These are phyloP conservation scores for Toxostoma redivivum DNA, from an alignment of 2,113 vertebrate species.

Conservation along the genomic window DNA sequence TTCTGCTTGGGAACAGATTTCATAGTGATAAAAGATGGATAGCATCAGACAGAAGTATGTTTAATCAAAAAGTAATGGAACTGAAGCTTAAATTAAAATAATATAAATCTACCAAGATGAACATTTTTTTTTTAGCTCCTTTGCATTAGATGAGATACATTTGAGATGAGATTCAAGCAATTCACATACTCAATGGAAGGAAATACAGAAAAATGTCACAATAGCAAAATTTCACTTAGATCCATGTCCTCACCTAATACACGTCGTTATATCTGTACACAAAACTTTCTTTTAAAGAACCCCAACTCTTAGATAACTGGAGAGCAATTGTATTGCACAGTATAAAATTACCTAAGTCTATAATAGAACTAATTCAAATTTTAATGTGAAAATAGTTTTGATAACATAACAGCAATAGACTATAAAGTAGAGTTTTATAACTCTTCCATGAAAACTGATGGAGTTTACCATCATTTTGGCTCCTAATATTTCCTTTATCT, in stretches of 20 bases:
- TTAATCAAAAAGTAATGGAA: constrained; percentile 65
- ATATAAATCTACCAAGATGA: constrained; percentile 55
- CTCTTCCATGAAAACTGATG: not conserved
- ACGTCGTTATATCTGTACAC: not conserved
- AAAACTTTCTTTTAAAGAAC: not conserved
- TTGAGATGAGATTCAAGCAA: not conserved
- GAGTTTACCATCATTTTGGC: not conserved
- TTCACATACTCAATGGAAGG: not conserved
- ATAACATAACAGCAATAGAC: not conserved
- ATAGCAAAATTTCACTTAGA: not conserved
- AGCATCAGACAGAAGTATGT: constrained; percentile 46
- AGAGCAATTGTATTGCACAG: not conserved
- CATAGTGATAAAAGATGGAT: constrained; percentile 50
- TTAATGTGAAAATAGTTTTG: not conserved
- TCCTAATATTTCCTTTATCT: not conserved
- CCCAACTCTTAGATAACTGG: not conserved
- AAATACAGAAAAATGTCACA: not conserved
- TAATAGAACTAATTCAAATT: not conserved
- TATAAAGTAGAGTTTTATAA: not conserved
- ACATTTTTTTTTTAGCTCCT: constrained; percentile 20
- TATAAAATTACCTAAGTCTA: not conserved
- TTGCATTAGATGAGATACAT: not conserved
- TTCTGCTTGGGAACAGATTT: constrained; percentile 49
- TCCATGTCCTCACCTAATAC: not conserved
- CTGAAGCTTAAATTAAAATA: constrained; percentile 65